Base-by-base conservation (phyloP, 2,797 vertebrate species). In the Columba guinea region DNA sequence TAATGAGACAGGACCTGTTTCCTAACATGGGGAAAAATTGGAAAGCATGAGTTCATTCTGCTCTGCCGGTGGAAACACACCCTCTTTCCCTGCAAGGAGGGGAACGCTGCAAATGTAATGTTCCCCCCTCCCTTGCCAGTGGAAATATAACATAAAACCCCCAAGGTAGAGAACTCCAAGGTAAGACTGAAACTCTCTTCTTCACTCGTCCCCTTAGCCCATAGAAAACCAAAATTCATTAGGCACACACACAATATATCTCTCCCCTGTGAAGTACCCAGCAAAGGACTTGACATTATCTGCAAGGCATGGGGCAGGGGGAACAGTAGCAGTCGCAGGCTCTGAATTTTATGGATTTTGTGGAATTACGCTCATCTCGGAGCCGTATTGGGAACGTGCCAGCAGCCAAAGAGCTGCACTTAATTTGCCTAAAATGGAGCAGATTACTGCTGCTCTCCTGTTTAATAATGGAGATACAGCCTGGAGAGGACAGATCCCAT, bases 1-100 rank as follows among this genome's bases (percentile, higher is more conserved):
- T 97, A 97, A 98, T 98, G 97, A 98, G 96, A 96, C 95, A 93
- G 97, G 94, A 97, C 96, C 95, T 89, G 94, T 95, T 98, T 97
- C 97, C 94, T 97, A 98, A 97, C 97, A 97, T 94, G 96, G 92
- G 90, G 94, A 92, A 96, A 96, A 96, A 94, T 51, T 87, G 95
- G 88, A 87, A 87, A 94, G 97, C 95, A 96, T 49, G 91, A 96
- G 97, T 97, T 97, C 96, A 92, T 92, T 97, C 94, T 94, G 55
- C 84, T 93, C 81, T 84, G 84, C 67, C n/a, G 60, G 83, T 95
- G 96, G 95, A 96, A 97, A 91, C 60, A 95, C 94, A 89, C 74
- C 93, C 91, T 95, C 69, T 67, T 73, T 80, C 71, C 95, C 87
- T 95, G 85, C 90, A 93, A 92, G 84, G 84, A 95, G 55, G 75